Evolutionary conservation across 2,797 vertebrate species (phyloP).

Genomic region (Rhinatrema bivittatum): DNA sequence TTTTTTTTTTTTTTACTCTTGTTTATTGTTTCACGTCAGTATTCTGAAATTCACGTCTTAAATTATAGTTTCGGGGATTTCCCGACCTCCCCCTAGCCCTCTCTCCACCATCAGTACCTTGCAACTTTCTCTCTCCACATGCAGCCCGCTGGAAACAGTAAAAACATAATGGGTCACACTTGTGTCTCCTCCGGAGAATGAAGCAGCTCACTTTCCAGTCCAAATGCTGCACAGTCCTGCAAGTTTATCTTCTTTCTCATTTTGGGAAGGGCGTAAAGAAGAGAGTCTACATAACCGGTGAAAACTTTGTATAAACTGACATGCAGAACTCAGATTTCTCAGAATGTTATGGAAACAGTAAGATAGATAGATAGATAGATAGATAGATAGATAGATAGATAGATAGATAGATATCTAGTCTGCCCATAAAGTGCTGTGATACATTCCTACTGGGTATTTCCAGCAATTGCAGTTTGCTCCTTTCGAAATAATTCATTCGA

Average conservation of each 20-base stretch:
- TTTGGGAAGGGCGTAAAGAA: neutral
- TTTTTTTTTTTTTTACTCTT: no score
- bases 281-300: no score
- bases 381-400: no score
- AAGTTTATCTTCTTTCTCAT: neutral
- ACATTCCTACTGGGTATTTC: no score
- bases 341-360: neutral
- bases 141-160: neutral
- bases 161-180: neutral
- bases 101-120: neutral
- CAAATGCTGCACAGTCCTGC: neutral
- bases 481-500: no score
- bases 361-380: neutral
- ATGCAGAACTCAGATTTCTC: no score
- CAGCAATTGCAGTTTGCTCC: no score
- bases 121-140: conserved; percentile 4
- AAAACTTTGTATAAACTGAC: no score
- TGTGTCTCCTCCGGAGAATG: neutral
- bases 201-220: neutral
- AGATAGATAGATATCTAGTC: no score
- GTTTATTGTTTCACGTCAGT: neutral
- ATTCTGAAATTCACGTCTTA: neutral
- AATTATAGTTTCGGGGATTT: no score
- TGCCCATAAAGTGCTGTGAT: no score
- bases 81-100: neutral